Evolutionary conservation across 1,140 invertebrate genomes (phyloP).

Genomic region (Gonatopus flavifemur): DNA sequence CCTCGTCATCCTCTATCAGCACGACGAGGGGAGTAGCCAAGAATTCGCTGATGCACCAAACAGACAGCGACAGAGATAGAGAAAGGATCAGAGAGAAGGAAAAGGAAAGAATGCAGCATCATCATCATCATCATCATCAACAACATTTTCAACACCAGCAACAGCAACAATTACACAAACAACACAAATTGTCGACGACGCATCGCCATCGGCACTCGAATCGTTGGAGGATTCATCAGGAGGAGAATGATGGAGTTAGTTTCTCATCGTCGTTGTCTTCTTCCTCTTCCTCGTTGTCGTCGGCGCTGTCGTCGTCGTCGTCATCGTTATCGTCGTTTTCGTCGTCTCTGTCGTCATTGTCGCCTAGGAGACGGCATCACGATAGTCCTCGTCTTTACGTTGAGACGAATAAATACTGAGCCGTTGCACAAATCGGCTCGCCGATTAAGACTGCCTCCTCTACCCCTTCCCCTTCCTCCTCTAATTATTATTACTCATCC

Average conservation of each 20-base stretch:
- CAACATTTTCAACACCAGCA: not conserved
- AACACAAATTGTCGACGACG: conserved; percentile 33
- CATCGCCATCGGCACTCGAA: conserved; percentile 52
- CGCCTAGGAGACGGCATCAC: conserved; percentile 43
- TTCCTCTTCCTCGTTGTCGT: too few species aligned
- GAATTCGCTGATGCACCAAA: conserved; percentile 34
- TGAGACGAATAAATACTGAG: conserved; percentile 52
- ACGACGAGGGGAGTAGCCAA: conserved; percentile 33
- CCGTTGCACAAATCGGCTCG: conserved; percentile 36
- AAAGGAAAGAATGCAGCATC: not conserved
- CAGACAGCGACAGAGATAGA: conserved; percentile 27
- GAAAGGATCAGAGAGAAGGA: too few species aligned
- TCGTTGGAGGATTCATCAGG: conserved; percentile 43
- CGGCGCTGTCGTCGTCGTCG: too few species aligned
- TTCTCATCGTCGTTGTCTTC: too few species aligned
- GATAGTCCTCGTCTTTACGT: conserved; percentile 38
- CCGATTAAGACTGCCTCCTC: conserved; percentile 56
- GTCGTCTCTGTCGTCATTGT: too few species aligned
- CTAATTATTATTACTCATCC: too few species aligned
- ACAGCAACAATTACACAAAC: conserved; percentile 7
- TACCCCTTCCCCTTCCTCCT: conserved; percentile 8
- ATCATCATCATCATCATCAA: conserved; percentile 1
- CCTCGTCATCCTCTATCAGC: not conserved
- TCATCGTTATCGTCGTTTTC: too few species aligned
- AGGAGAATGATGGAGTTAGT: conserved; percentile 23